Conservation (phyloP, 2,888 invertebrate genomes). For the Oeneis ivallda region DNA sequence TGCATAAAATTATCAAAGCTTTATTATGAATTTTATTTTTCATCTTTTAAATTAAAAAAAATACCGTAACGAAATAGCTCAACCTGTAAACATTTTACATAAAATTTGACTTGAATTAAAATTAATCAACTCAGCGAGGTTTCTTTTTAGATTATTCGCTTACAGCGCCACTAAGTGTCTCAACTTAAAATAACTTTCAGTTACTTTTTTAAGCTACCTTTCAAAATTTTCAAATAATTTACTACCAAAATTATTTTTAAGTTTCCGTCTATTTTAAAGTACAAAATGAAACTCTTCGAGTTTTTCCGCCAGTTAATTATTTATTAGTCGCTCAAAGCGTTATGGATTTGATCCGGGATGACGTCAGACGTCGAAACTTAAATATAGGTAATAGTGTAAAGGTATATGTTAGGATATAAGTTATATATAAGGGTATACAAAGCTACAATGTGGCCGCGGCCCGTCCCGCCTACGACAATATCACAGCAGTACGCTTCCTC, state of each 20-base stretch:
- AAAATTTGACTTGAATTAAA: background rate
- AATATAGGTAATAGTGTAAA: conserved; percentile 14
- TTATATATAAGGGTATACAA: conserved; percentile 25
- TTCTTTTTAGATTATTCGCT: background rate
- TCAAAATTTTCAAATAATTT: background rate
- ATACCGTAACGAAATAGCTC: background rate
- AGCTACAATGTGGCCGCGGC: conserved; percentile 30
- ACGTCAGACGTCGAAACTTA: conserved; percentile 30
- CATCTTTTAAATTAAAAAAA: background rate
- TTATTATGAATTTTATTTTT: background rate
- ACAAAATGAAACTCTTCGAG: conserved; percentile 21
- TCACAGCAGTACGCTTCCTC: conserved; percentile 72
- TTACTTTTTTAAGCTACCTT: background rate
- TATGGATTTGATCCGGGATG: conserved; percentile 30
- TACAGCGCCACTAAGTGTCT: background rate
- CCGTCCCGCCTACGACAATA: conserved; percentile 57
- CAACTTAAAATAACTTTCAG: background rate
- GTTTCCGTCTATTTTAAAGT: background rate
- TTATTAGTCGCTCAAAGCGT: conserved; percentile 27
- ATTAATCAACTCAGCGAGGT: background rate
- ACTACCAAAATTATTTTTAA: conserved; percentile 5
- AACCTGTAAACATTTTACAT: background rate
- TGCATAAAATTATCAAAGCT: background rate
- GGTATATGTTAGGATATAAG: conserved; percentile 24
- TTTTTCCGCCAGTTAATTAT: conserved; percentile 14